Conservation (phyloP, 2,797 vertebrate genomes). For the Clamator glandarius region DNA sequence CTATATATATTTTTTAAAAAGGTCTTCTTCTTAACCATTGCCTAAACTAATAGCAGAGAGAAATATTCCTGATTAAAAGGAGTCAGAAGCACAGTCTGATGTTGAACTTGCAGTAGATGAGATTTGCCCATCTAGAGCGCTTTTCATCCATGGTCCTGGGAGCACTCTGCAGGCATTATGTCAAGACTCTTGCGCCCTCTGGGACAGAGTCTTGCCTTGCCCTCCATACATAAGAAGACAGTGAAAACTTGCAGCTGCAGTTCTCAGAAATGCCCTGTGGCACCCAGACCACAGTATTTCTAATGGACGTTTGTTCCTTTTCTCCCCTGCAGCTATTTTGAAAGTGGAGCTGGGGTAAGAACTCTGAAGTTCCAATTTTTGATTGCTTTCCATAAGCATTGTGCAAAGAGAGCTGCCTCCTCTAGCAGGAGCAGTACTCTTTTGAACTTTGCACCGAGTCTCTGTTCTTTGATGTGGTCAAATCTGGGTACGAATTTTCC, state of each 20-base stretch:
- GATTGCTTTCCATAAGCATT: not conserved
- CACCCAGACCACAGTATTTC: not conserved
- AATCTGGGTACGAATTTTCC: not conserved
- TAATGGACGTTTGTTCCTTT: not conserved
- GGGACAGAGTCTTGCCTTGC: not conserved
- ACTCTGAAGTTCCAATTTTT: not conserved
- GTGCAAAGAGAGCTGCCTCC: not conserved
- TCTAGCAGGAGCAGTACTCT: not conserved
- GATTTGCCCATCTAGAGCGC: not conserved
- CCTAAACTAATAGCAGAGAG: slow-evolving; percentile 54
- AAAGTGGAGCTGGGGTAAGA: not conserved
- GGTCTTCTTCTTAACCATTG: slow-evolving; percentile 52
- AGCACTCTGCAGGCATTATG: not conserved
- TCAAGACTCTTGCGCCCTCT: not conserved
- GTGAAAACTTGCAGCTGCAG: not conserved
- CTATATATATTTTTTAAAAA: slow-evolving; percentile 2
- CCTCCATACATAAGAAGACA: not conserved
- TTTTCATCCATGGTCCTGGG: not conserved
- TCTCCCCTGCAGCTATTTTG: not conserved
- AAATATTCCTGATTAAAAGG: slow-evolving; percentile 27
- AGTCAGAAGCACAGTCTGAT: not conserved
- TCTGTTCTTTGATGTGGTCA: slow-evolving; percentile 26
- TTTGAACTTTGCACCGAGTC: not conserved
- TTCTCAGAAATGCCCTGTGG: not conserved
- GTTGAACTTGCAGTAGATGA: slow-evolving; percentile 7